A percentile compares a stretch with the other conserved stretches of the same genome.
Conservation (phyloP, 1,140 invertebrate genomes). For the Plodia interpunctella region DNA sequence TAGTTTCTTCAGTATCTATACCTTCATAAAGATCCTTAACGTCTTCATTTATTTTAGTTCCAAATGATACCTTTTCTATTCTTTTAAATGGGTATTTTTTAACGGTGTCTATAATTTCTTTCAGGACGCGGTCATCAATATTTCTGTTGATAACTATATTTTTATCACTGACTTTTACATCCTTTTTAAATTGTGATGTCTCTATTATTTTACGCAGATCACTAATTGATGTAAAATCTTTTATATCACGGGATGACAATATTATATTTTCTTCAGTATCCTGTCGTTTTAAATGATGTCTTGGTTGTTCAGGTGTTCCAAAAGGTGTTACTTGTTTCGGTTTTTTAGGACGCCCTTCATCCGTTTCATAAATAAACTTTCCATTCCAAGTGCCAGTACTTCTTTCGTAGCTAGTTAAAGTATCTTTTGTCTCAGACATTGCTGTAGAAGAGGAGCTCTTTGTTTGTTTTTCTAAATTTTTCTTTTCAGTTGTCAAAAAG, state of each 20-base stretch:
- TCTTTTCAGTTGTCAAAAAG: constrained; percentile 51
- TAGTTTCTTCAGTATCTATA: constrained; percentile 61
- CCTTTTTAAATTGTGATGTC: constrained; percentile 55
- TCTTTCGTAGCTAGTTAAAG: constrained; percentile 62
- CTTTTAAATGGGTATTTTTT: constrained; percentile 71
- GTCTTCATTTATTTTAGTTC: constrained; percentile 69
- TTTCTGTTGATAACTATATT: constrained; percentile 69
- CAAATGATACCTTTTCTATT: constrained; percentile 67
- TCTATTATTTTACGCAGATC: constrained; percentile 68
- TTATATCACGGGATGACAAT: constrained; percentile 67
- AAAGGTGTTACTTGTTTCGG: constrained; percentile 67
- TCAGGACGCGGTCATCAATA: constrained; percentile 64
- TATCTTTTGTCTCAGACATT: constrained; percentile 56
- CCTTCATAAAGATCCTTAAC: constrained; percentile 72
- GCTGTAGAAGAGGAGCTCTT: constrained; percentile 29
- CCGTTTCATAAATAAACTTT: constrained; percentile 66
- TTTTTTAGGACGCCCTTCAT: constrained; percentile 58
- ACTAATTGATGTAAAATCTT: constrained; percentile 71
- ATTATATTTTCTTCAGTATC: constrained; percentile 72
- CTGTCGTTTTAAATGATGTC: constrained; percentile 65
- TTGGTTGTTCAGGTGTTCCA: constrained; percentile 59
- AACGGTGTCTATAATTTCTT: constrained; percentile 70
- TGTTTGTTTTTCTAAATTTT: constrained; percentile 43
- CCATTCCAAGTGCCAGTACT: constrained; percentile 71
- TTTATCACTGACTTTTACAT: constrained; percentile 66